These are phyloP conservation scores for Salvelinus sp. DNA, from an alignment of 2,113 vertebrate species.

Conservation along the genomic window DNA sequence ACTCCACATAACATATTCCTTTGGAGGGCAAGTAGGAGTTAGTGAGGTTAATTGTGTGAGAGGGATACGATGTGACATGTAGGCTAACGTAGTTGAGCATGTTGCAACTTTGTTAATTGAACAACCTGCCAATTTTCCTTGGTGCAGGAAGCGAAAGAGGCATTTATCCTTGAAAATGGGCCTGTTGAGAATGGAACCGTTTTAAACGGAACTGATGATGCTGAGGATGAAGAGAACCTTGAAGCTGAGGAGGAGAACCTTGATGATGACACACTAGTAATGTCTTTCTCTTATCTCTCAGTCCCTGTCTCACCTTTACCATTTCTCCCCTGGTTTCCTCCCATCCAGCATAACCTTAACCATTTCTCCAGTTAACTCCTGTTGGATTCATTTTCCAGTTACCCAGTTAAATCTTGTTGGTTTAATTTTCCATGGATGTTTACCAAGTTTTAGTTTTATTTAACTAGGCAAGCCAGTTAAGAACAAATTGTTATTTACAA, in stretches of 20 bases:
- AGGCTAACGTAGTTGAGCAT: not conserved
- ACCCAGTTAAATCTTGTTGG: not conserved
- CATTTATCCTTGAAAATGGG: constrained; percentile 62
- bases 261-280: constrained; percentile 67
- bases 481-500: too few relatives aligned
- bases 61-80: not conserved
- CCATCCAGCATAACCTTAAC: not conserved
- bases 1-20: not conserved
- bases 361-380: not conserved
- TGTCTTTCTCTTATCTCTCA: constrained; percentile 8
- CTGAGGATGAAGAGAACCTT: too few relatives aligned
- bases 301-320: not conserved
- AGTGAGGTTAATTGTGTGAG: not conserved
- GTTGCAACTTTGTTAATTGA: constrained; percentile 14
- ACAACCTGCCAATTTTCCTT: constrained; percentile 41
- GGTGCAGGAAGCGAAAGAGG: constrained; percentile 64
- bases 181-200: constrained; percentile 30
- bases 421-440: constrained; percentile 5
- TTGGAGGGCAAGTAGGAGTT: not conserved
- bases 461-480: too few relatives aligned
- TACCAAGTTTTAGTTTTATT: not conserved
- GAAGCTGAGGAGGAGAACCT: constrained; percentile 23
- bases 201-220: constrained; percentile 7
- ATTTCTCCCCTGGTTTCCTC: constrained; percentile 9
- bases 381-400: constrained; percentile 3